Percentiles rank a stretch among this genome's conserved stretches.
phyloP scores from a whole-genome alignment of 1,140 invertebrate species.

The Caenorhabditis latens region DNA sequence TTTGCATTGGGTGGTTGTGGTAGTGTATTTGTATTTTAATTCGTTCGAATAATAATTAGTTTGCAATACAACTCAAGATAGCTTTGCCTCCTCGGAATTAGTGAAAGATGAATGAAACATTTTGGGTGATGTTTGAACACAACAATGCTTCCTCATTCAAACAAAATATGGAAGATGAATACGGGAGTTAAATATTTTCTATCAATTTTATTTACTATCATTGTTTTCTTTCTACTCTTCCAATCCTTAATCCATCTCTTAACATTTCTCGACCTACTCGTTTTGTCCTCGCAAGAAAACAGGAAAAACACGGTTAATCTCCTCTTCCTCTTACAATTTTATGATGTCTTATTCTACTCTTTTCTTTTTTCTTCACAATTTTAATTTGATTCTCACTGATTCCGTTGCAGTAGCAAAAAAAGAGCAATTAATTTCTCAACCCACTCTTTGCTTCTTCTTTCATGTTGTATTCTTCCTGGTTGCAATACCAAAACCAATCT shows the following conservation, averaged over 20 bases:
- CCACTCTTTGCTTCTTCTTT: conserved; percentile 11
- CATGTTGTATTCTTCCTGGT: conserved; percentile 40
- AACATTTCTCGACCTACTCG: background rate
- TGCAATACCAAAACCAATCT: conserved; percentile 3
- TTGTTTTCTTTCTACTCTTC: background rate
- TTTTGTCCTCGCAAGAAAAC: background rate
- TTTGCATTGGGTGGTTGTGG: conserved; percentile 26
- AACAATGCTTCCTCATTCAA: too few relatives aligned
- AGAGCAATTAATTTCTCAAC: conserved; percentile 15
- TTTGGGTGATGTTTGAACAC: too few relatives aligned
- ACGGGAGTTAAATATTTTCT: too few relatives aligned
- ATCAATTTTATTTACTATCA: background rate
- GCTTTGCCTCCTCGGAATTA: background rate
- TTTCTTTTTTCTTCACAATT: background rate
- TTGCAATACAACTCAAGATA: background rate
- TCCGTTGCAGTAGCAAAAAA: background rate
- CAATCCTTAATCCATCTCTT: background rate
- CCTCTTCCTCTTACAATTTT: background rate
- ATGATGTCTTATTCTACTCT: conserved; percentile 17
- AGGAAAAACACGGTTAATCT: conserved; percentile 9
- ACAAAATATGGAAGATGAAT: too few relatives aligned
- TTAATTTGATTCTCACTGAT: conserved; percentile 3
- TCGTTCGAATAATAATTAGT: conserved; percentile 1
- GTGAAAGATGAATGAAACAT: too few relatives aligned
- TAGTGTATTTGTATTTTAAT: conserved; percentile 10